Percentiles rank a stretch among this genome's conserved stretches.
These are phyloP conservation scores for Polypedilum pembai DNA, from an alignment of 1,140 invertebrate species.

Conservation along the genomic window DNA sequence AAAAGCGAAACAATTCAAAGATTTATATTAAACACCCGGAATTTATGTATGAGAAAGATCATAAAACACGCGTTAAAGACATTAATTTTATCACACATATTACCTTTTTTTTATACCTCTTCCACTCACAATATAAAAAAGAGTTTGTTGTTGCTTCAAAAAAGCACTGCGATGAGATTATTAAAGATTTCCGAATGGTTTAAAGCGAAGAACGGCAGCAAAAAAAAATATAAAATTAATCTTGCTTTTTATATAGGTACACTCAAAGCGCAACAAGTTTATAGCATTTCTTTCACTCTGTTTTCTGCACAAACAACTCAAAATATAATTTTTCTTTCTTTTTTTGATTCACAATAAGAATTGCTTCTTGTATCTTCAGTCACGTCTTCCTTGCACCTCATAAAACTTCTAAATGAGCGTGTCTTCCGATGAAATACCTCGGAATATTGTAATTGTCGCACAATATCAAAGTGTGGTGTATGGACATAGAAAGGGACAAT, in stretches of 20 bases:
- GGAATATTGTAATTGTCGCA: not conserved
- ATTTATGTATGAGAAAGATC: not conserved
- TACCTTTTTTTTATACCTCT: not conserved
- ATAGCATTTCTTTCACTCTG: not conserved
- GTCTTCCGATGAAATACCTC: not conserved
- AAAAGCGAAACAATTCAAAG: not conserved
- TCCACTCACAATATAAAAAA: too few species aligned
- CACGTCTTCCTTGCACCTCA: conserved; percentile 26
- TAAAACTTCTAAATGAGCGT: conserved; percentile 5
- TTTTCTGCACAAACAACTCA: not conserved
- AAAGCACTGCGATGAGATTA: not conserved
- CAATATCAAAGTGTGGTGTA: not conserved
- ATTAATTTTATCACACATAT: conserved; percentile 22
- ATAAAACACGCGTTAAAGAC: conserved; percentile 24
- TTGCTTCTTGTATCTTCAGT: conserved; percentile 14
- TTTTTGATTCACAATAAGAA: not conserved
- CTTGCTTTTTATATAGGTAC: conserved; percentile 1
- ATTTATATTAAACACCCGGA: not conserved
- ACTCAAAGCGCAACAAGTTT: conserved; percentile 23
- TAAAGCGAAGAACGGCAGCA: not conserved
- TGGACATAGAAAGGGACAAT: not conserved
- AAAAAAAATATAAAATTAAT: not conserved
- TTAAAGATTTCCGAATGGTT: not conserved
- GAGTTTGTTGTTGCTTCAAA: too few species aligned
- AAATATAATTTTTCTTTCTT: not conserved